Evolutionary conservation across 2,888 invertebrate species (phyloP).

Genomic region (Drosophila multiciliata): DNA sequence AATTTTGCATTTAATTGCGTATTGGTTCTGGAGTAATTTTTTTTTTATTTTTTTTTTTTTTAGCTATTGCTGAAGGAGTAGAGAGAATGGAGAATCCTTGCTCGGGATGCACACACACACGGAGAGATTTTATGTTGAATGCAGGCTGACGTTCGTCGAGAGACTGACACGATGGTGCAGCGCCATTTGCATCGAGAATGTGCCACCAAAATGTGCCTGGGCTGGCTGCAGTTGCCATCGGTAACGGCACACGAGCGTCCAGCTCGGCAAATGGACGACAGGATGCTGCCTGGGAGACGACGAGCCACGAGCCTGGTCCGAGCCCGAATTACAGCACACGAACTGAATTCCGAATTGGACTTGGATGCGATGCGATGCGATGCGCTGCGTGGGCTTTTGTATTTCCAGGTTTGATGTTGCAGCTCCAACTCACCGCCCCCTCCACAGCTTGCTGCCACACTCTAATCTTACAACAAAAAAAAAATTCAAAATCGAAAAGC

Average conservation of each 20-base stretch:
- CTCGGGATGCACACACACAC: slow-evolving; percentile 2
- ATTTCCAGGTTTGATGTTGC: slow-evolving; percentile 16
- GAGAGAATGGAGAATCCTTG: slow-evolving; percentile 12
- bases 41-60: neutral
- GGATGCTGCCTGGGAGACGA: slow-evolving; percentile 38
- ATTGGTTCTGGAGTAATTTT: slow-evolving; percentile 6
- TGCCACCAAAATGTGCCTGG: slow-evolving; percentile 21
- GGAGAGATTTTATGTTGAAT: slow-evolving; percentile 65
- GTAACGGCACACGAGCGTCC: slow-evolving; percentile 15
- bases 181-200: slow-evolving; percentile 59
- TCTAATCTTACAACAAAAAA: neutral
- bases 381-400: slow-evolving; percentile 55
- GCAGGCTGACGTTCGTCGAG: slow-evolving; percentile 74
- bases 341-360: slow-evolving; percentile 18
- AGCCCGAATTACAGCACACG: slow-evolving; percentile 14
- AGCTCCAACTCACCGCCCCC: slow-evolving; percentile 4
- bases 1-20: slow-evolving; percentile 41
- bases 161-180: slow-evolving; percentile 68
- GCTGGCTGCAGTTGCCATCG: slow-evolving; percentile 45
- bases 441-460: neutral
- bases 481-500: neutral
- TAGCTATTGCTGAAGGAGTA: slow-evolving; percentile 14
- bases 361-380: slow-evolving; percentile 42
- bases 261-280: slow-evolving; percentile 43
- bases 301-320: neutral